Evolutionary conservation across 2,797 vertebrate species (phyloP), one percentile per base, ranked within the genome.

Genomic region (Ciconia nigra): DNA sequence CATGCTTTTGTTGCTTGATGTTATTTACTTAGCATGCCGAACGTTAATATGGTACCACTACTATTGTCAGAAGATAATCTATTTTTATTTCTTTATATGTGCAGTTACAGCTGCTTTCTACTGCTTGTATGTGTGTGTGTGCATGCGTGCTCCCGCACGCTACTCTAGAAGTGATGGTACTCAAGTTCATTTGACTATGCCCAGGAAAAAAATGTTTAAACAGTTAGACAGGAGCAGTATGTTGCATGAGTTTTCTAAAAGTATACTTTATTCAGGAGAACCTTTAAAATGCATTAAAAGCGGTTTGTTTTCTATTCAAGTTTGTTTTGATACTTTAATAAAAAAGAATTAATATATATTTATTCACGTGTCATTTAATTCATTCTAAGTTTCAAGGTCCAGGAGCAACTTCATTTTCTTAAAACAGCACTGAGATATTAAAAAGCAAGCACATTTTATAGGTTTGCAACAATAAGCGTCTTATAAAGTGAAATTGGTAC

Each of bases 241-340:
- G 89, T 83, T 96, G 93, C 95, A 86, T 95, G 97, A 91, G 89
- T 96, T 94, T 96, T 91, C 79, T 92, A 33, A 65, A 72, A 73
- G 84, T 88, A 58, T 83, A 31, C 73, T 73, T 87, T 80, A 70
- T 95, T 83, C 83, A 80, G 86, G 83, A 94, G 62, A 96, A 87
- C 82, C 74, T 90, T 95, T 78, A 87, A 94, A 96, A 96, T 94
- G 88, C 91, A 89, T 97, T 96, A 78, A 92, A 96, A 93, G 55
- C 79, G 62, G 82, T 97, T 97, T 97, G 74, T 98, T 97, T 98
- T 97, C 85, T 97, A 97, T 96, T 93, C 47, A 72, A 97, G 89
- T 95, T 97, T 97, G 95, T 98, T 98, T 98, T 98, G 95, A 98
- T 98, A 98, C 95, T 98, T 98, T 96, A 97, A 98, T 98, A 98